Base-by-base conservation (phyloP, 2,888 invertebrate genomes). In the Homarus gammarus region DNA sequence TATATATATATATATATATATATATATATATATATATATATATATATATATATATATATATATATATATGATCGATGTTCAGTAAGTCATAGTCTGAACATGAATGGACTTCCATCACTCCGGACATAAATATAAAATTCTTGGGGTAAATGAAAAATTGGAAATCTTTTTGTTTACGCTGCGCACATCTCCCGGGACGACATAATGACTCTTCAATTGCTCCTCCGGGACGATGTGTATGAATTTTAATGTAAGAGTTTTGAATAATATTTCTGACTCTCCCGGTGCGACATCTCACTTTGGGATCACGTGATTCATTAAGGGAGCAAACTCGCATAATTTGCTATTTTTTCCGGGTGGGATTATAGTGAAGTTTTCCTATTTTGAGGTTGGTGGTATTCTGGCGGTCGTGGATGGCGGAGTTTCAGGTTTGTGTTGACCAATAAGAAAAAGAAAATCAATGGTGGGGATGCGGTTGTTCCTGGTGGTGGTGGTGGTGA, bases 181-280 rank as follows among this genome's bases (percentile, higher is more conserved):
- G 27, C 3, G 64, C 27, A 8, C 6, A 64, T 27, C 27, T 27
- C 56, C 27, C 27, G 64, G 64, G 27, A 22, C 3, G 64, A 3
- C 64, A 64, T 64, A 64, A 64, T 64, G 64, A 27, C 64, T 31
- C 64, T 64, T 64, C 64, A 64, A 27, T 64, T 64, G 64, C 64
- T 64, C 64, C 64, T 22, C 27, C 18, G 64, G 64, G 64, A 64
- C 22, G 64, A 8, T 64, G 64, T 27, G 31, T 64, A 64, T 64
- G 64, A 64, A 64, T 64, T 64, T 64, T 64, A 64, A 64, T 64
- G 64, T 64, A 64, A n/a, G 27, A 27, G 15, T 22, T 64, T 64
- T n/a, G 56, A 56, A 56, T 56, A 64, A 64, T 64, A 64, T 64
- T 64, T 64, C 31, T 64, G 8, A 64, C 27, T 64, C 12, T 64